Base-by-base conservation (phyloP, 2,888 invertebrate species). In the Catocala sponsa region DNA sequence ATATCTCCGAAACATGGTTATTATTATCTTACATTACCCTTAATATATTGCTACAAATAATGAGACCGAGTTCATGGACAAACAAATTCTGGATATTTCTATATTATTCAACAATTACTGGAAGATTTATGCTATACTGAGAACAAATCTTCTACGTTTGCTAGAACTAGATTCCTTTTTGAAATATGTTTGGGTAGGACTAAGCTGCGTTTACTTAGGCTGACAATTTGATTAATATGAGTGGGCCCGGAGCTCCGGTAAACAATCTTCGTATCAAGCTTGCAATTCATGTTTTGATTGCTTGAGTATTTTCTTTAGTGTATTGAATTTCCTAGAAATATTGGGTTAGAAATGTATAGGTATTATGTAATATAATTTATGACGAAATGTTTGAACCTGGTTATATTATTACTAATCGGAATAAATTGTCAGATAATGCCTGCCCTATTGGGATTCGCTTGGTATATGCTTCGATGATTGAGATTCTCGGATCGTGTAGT, bases 191-290 rank as follows among this genome's bases (percentile, higher is more conserved):
- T 76, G 63, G 65, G 32, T 67, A 74, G 68, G 71, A 59, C 60
- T 43, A 43, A 51, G 50, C 35, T 11, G 13, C 15, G 65, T 72
- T 71, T 68, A 53, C 57, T 76, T 69, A 73, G 70, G 76, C 63
- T 68, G 62, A 59, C 64, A 59, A 65, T 68, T 65, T 69, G 64
- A 70, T 70, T 70, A 70, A 72, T 74, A 69, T 68, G 56, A 49
- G 43, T 54, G 53, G 43, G 57, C 68, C 49, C 33, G 15, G 15
- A 50, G 59, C 55, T 13, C 12, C 10, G 35, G 38, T 33, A 55
- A 61, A 60, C 54, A 60, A 64, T 60, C 60, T 47, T 63, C 49
- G 43, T 64, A 60, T 65, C 64, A 55, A 41, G 38, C 51, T 52
- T 47, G 55, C 49, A 48, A 48, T 6, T 51, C n/a, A 13, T 47